Evolutionary conservation across 1,140 invertebrate genomes (phyloP).

Genomic region (Drosophila sulfurigaster): DNA sequence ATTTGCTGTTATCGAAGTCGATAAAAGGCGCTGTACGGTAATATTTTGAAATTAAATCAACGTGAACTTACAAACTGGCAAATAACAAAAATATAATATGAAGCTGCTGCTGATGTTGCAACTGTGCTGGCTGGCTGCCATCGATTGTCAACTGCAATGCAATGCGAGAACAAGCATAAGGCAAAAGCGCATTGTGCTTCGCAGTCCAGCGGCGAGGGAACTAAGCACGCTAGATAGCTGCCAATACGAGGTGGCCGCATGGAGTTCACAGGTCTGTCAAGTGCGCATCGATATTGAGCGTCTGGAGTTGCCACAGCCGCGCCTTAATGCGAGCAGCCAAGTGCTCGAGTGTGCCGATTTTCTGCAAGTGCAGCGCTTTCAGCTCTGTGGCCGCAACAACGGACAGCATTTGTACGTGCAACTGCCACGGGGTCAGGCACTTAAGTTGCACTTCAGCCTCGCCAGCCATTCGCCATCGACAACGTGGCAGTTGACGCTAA

Average conservation of each 20-base stretch:
- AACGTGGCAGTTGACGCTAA: constrained; percentile 68
- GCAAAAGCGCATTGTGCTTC: constrained; percentile 68
- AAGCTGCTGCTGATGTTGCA: constrained; percentile 31
- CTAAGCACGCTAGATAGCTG: constrained; percentile 63
- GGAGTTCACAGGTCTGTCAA: constrained; percentile 73
- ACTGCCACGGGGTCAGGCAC: constrained; percentile 52
- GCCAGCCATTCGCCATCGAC: constrained; percentile 49
- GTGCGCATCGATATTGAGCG: constrained; percentile 74
- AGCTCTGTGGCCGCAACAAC: constrained; percentile 65
- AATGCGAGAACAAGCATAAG: constrained; percentile 46
- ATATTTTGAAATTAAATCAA: constrained; percentile 57
- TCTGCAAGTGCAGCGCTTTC: constrained; percentile 74
- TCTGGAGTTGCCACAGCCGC: constrained; percentile 72
- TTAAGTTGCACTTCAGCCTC: constrained; percentile 57
- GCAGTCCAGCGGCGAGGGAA: constrained; percentile 47
- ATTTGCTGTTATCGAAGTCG: constrained; percentile 29
- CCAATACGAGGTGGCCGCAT: constrained; percentile 66
- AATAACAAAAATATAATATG: constrained; percentile 37
- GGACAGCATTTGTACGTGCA: constrained; percentile 72
- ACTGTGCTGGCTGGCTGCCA: neutral
- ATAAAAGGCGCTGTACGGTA: constrained; percentile 50
- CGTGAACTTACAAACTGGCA: constrained; percentile 14
- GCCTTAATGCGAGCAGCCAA: constrained; percentile 55
- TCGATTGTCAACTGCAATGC: constrained; percentile 56
- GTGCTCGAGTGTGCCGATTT: constrained; percentile 63